Evolutionary conservation across 2,888 invertebrate species (phyloP).

Genomic region (Eristalis pertinax): DNA sequence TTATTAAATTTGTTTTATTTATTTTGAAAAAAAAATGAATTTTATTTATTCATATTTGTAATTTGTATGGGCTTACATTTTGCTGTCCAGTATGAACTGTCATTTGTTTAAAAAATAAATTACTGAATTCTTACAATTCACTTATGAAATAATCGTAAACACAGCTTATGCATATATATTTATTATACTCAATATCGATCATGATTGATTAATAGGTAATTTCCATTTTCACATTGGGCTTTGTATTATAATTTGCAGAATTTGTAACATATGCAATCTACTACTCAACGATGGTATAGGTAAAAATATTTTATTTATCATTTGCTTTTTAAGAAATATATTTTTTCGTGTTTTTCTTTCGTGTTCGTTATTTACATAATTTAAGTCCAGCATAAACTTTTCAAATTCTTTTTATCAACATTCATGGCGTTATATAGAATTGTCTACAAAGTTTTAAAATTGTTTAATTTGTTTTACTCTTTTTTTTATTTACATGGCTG

Average conservation of each 20-base stretch:
- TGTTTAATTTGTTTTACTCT: background rate
- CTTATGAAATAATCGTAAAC: background rate
- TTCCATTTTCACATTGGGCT: background rate
- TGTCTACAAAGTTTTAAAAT: constrained; percentile 1
- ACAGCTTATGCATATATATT: background rate
- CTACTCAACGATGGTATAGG: constrained; percentile 33
- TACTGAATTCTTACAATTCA: constrained; percentile 13
- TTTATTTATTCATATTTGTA: constrained; percentile 32
- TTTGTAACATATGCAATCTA: constrained; percentile 41
- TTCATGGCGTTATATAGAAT: background rate
- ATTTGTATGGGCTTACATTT: constrained; percentile 22
- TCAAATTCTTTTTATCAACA: background rate
- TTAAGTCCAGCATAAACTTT: constrained; percentile 5
- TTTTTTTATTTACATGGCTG: constrained; percentile 21
- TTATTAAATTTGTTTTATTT: background rate
- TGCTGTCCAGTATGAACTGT: background rate
- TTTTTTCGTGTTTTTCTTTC: background rate
- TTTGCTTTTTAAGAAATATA: background rate
- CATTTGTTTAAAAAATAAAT: constrained; percentile 42
- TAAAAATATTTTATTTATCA: constrained; percentile 13
- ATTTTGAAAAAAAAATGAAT: constrained; percentile 47
- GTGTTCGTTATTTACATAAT: constrained; percentile 37
- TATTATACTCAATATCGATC: constrained; percentile 13
- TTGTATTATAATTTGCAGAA: constrained; percentile 28
- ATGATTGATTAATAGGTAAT: constrained; percentile 4